These are phyloP conservation scores for Megaleporinus macrocephalus DNA, from an alignment of 2,113 vertebrate species.

Conservation along the genomic window DNA sequence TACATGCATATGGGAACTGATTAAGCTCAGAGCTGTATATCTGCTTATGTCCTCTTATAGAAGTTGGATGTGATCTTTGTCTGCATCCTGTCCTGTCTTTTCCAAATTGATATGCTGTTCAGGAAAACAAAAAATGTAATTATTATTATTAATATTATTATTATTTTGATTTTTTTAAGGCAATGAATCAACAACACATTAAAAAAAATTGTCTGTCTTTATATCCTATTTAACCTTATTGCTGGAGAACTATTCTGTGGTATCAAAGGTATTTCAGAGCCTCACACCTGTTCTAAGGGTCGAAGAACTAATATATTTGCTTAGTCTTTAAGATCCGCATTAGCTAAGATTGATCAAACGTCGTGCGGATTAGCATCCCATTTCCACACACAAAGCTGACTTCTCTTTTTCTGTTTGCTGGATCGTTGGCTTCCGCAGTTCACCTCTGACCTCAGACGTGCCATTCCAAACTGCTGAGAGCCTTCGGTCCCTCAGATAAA, in stretches of 20 bases:
- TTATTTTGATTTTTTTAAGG: neutral
- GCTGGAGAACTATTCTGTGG: neutral
- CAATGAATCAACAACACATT: neutral
- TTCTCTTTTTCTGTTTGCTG: conserved; percentile 62
- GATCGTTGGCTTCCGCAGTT: conserved; percentile 61
- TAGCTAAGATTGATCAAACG: conserved; percentile 70
- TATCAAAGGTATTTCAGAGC: neutral
- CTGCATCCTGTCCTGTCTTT: no score
- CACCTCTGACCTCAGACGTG: conserved; percentile 62
- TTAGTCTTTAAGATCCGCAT: conserved; percentile 65
- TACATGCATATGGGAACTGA: no score
- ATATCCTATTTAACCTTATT: neutral
- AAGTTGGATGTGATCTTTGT: no score
- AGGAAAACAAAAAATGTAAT: no score
- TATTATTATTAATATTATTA: no score
- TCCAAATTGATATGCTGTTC: no score
- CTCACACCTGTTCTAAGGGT: conserved; percentile 35
- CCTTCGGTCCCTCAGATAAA: conserved; percentile 55
- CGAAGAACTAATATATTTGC: conserved; percentile 37
- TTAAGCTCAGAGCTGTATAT: no score
- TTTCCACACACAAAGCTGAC: conserved; percentile 64
- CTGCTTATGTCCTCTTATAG: no score
- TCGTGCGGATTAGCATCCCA: conserved; percentile 70
- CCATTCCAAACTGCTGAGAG: conserved; percentile 60
- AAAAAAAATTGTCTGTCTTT: neutral